phyloP scores from a whole-genome alignment of 2,888 invertebrate genomes.

The Ephialtes manifestator region DNA sequence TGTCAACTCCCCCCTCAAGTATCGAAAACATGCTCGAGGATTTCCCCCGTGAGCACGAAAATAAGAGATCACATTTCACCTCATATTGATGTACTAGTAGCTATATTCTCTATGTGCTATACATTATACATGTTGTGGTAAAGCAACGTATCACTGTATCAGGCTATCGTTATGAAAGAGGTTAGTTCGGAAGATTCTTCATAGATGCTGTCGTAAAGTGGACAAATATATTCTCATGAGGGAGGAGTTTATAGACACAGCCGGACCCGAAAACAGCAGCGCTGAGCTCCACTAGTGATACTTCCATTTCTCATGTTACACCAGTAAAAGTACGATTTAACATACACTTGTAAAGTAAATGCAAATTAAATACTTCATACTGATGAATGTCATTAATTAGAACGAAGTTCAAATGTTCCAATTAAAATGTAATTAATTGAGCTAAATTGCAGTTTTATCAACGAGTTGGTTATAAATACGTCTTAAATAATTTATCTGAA shows the following conservation, averaged over 20 bases:
- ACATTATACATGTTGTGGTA: slow-evolving; percentile 13
- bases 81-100: slow-evolving; percentile 6
- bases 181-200: slow-evolving; percentile 25
- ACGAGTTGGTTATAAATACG: not conserved
- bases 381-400: not conserved
- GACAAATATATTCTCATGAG: slow-evolving; percentile 45
- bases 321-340: not conserved
- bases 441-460: not conserved
- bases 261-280: slow-evolving; percentile 5
- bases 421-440: not conserved
- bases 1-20: slow-evolving; percentile 21
- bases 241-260: slow-evolving; percentile 1
- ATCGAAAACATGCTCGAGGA: slow-evolving; percentile 10
- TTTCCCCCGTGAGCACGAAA: slow-evolving; percentile 18
- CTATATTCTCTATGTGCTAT: not conserved
- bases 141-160: slow-evolving; percentile 36
- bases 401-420: not conserved
- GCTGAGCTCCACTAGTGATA: not conserved
- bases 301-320: not conserved
- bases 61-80: slow-evolving; percentile 41
- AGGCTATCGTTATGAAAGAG: slow-evolving; percentile 10
- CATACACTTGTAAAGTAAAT: not conserved
- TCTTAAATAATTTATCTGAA: too few species aligned
- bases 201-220: slow-evolving; percentile 38
- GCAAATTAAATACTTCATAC: not conserved